These are phyloP conservation scores for Augochlora pura DNA, from an alignment of 1,140 invertebrate genomes.

Conservation along the genomic window DNA sequence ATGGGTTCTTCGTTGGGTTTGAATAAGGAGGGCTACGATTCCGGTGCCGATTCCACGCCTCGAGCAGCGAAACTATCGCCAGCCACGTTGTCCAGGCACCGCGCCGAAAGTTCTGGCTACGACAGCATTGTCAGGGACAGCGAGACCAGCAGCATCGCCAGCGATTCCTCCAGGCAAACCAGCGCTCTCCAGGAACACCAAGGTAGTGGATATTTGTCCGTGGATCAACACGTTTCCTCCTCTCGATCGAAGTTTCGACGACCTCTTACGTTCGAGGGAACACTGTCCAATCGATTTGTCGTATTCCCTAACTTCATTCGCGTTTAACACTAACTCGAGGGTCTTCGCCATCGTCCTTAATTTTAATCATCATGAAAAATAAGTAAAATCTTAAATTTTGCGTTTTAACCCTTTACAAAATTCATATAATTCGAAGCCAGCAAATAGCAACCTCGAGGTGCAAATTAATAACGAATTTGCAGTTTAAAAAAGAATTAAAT, in stretches of 20 bases:
- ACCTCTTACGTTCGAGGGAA: background rate
- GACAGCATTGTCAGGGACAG: constrained; percentile 93
- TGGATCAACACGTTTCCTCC: too few species aligned
- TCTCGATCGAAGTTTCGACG: background rate
- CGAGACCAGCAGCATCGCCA: constrained; percentile 91
- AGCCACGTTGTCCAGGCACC: constrained; percentile 84
- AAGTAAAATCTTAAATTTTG: too few species aligned
- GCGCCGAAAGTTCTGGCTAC: constrained; percentile 91
- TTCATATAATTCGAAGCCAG: too few species aligned
- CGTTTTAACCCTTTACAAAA: too few species aligned
- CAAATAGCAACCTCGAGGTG: too few species aligned
- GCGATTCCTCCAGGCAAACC: constrained; percentile 86
- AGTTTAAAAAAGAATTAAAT: too few species aligned
- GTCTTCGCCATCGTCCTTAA: too few species aligned
- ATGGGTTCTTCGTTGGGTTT: constrained; percentile 81
- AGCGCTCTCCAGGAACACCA: constrained; percentile 83
- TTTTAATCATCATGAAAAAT: too few species aligned
- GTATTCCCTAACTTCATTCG: too few species aligned
- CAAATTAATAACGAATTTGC: too few species aligned
- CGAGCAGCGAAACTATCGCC: constrained; percentile 89
- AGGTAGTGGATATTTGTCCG: constrained; percentile 63
- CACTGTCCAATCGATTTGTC: background rate
- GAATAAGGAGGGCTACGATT: constrained; percentile 88
- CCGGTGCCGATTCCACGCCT: constrained; percentile 89
- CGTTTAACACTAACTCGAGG: too few species aligned